Evolutionary conservation across 2,888 invertebrate genomes (phyloP).

Genomic region (Andrena fulva): DNA sequence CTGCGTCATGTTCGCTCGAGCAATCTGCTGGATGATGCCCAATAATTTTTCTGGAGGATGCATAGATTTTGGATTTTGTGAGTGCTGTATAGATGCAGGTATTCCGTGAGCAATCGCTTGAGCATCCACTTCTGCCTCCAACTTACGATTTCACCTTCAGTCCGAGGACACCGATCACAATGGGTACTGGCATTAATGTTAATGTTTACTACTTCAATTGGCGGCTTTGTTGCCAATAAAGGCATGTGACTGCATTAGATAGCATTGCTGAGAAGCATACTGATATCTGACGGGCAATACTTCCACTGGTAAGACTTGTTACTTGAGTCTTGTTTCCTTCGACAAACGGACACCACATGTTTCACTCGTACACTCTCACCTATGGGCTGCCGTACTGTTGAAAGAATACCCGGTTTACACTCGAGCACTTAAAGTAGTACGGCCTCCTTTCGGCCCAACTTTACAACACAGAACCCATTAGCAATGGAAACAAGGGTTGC

Average conservation of each 20-base stretch:
- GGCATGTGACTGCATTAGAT: conserved; percentile 35
- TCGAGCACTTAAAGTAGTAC: neutral
- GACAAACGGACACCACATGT: neutral
- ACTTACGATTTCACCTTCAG: conserved; percentile 42
- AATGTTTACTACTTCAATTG: conserved; percentile 46
- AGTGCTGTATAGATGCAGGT: no score
- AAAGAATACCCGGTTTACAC: neutral
- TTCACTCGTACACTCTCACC: neutral
- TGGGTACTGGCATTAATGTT: conserved; percentile 54
- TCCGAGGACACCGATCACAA: conserved; percentile 47
- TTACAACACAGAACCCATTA: neutral
- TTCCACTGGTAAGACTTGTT: neutral
- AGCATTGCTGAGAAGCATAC: conserved; percentile 35
- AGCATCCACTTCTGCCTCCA: neutral
- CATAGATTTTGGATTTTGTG: no score
- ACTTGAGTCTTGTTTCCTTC: neutral
- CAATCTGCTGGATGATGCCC: neutral
- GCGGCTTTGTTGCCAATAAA: conserved; percentile 44
- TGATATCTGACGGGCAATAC: conserved; percentile 9
- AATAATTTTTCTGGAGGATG: neutral
- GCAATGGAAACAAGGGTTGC: neutral
- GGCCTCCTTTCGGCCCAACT: neutral
- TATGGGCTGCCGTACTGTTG: no score
- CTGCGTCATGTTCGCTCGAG: neutral
- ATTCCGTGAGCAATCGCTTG: neutral